Base-by-base conservation (phyloP, 2,797 vertebrate genomes). In the Sebastes minor region DNA sequence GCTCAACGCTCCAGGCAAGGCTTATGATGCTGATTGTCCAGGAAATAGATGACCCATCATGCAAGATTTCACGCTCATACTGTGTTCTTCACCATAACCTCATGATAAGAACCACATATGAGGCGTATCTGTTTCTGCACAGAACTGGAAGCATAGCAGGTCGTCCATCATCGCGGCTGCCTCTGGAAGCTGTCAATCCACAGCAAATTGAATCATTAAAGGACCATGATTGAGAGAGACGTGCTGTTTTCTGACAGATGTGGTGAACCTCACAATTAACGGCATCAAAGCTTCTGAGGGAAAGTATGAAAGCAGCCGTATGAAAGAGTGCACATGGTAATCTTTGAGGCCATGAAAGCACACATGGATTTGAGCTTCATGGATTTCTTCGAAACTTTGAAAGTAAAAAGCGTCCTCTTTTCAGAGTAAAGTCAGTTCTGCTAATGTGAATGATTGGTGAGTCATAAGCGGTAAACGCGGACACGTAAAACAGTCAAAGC, bases 171-270 rank as follows among this genome's bases (percentile, higher is more conserved):
- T 32, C 78, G 25, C 2, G 1, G 13, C 63, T 56, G 28, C 28
- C 52, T 69, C 55, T 71, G 74, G 71, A 60, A 27, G 42, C 76
- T 76, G 89, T 80, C 80, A 81, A 46, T 89, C 82, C 27, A 25
- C 20, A 4, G 71, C 62, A 69, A 80, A 88, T 78, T 78, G 57
- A 74, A 82, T 86, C 35, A 11, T 79, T 80, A 83, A 71, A 55
- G 65, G 38, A 85, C 74, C 67, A 72, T 74, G 77, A 88, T 56
- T 79, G 84, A 85, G 65, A 78, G 59, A 64, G 86, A 69, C 30
- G n/a, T 49, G 68, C 42, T 46, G 56, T 63, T 65, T 73, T 52
- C 53, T 76, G 75, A 76, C 71, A 72, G 62, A 81, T 78, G 57
- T 64, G 52, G 18, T 42, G 69, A 85, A 80, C n/a, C 59, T 56